Percentiles rank a stretch among this genome's conserved stretches.
These are phyloP conservation scores for Aphelenchoides fujianensis DNA, from an alignment of 1,140 invertebrate species.

Conservation along the genomic window DNA sequence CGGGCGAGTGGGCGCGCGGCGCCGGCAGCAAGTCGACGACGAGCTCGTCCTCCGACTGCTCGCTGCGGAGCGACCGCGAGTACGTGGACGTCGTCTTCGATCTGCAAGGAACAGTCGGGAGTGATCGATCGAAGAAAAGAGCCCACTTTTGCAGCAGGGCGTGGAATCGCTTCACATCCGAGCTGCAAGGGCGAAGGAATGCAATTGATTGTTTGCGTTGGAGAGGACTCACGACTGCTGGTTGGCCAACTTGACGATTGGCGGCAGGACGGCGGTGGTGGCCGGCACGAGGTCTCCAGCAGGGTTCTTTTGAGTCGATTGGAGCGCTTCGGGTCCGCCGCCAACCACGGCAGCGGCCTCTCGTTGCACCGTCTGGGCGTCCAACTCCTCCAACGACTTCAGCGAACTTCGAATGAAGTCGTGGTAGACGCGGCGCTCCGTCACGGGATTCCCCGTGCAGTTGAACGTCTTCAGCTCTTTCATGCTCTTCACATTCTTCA, in stretches of 20 bases:
- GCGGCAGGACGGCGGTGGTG: neutral
- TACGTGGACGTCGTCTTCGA: neutral
- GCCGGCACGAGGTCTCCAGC: neutral
- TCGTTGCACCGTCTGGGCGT: slow-evolving; percentile 19
- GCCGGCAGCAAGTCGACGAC: neutral
- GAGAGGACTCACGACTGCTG: too few species aligned
- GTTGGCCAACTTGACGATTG: slow-evolving; percentile 11
- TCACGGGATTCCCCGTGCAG: slow-evolving; percentile 39
- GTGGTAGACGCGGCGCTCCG: slow-evolving; percentile 33
- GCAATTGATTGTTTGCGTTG: too few species aligned
- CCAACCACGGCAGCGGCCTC: neutral
- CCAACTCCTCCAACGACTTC: slow-evolving; percentile 17
- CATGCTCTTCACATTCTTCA: slow-evolving; percentile 32
- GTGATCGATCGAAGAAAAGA: neutral
- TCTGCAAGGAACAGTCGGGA: neutral
- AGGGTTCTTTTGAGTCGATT: neutral
- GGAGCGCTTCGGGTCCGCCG: slow-evolving; percentile 7
- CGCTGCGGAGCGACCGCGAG: neutral
- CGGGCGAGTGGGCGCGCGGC: neutral
- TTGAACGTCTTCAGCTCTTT: slow-evolving; percentile 28
- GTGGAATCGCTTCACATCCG: slow-evolving; percentile 1
- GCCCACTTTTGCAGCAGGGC: slow-evolving; percentile 7
- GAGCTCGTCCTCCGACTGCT: neutral
- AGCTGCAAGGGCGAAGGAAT: too few species aligned
- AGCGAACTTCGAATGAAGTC: slow-evolving; percentile 32